Evolutionary conservation across 2,888 invertebrate species (phyloP), one percentile per base, ranked within the genome.

Genomic region (Cataglyphis rosenhaueri): DNA sequence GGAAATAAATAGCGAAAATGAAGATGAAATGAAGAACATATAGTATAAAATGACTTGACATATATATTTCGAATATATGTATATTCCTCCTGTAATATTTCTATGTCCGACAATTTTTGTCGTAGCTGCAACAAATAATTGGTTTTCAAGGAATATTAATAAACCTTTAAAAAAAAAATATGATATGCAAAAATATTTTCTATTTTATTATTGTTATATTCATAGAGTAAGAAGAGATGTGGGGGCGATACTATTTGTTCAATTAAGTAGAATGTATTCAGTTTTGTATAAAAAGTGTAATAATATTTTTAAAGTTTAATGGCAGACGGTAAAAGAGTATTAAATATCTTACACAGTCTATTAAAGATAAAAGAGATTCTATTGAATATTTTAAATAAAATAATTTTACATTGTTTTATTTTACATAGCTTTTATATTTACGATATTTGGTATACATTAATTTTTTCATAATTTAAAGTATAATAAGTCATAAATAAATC

Each of bases 1-100:
- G 41, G 15, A 55, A 78, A 70, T 70, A 41, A 78, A 18, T 25
- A 9, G 25, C 10, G 3, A 76, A 57, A 35, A 76, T 57, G 12
- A 66, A 57, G 10, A 66, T 66, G 15, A 9, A 55, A 66, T 29
- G 29, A 3, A 41, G 25, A 66, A 21, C 35, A 70, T 44, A 48
- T 32, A 66, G 4, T 18, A 52, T 4, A 12, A n/a, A 70, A 70
- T 66, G 21, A 66, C n/a, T 6, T 52, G 25, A 57, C 59, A 32
- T 10, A 59, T n/a, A 44, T 21, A 18, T 78, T 66, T 76, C n/a
- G 44, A 44, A 1, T 38, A 10, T 44, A 21, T 57, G 4, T 0
- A 41, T 68, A 44, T 59, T 57, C 15, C 32, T 15, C 4, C 12
- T 25, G 29, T 65, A 76, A 66, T 55, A 57, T 21, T 57, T 76